phyloP scores from a whole-genome alignment of 2,888 invertebrate species.

The Elegia similella region DNA sequence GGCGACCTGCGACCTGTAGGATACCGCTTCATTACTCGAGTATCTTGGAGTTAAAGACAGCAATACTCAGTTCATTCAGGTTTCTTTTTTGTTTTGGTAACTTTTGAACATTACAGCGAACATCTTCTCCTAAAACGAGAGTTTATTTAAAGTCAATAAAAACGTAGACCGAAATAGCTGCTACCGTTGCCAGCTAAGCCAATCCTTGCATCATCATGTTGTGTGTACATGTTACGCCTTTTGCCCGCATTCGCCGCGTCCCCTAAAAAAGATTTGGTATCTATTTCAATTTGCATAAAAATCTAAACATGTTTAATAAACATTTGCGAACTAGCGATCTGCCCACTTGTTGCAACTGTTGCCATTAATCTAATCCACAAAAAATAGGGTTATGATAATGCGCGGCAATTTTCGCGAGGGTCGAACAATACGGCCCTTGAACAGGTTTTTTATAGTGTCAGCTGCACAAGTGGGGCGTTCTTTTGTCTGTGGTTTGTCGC shows the following conservation, averaged over 20 bases:
- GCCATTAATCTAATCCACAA: constrained; percentile 37
- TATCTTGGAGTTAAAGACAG: neutral
- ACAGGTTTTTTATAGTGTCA: constrained; percentile 64
- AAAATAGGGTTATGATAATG: constrained; percentile 27
- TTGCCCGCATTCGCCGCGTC: neutral
- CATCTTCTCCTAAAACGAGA: too few relatives aligned
- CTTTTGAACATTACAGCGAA: too few relatives aligned
- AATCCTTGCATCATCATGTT: neutral
- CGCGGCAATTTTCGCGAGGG: constrained; percentile 15
- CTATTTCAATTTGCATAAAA: constrained; percentile 11
- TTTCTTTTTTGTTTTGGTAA: too few relatives aligned
- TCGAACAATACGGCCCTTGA: constrained; percentile 32
- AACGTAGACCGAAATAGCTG: neutral
- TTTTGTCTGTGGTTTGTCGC: constrained; percentile 48
- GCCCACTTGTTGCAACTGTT: constrained; percentile 48
- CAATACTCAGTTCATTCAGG: too few relatives aligned
- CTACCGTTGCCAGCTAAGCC: neutral
- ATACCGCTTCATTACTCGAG: neutral
- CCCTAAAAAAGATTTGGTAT: neutral
- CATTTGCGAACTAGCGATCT: constrained; percentile 25
- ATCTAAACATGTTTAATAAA: constrained; percentile 21
- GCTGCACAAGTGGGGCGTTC: constrained; percentile 68
- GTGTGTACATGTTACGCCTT: neutral
- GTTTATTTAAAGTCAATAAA: too few relatives aligned
- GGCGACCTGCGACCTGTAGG: neutral